phyloP scores from a whole-genome alignment of 2,888 invertebrate species.

The Phalera bucephala region DNA sequence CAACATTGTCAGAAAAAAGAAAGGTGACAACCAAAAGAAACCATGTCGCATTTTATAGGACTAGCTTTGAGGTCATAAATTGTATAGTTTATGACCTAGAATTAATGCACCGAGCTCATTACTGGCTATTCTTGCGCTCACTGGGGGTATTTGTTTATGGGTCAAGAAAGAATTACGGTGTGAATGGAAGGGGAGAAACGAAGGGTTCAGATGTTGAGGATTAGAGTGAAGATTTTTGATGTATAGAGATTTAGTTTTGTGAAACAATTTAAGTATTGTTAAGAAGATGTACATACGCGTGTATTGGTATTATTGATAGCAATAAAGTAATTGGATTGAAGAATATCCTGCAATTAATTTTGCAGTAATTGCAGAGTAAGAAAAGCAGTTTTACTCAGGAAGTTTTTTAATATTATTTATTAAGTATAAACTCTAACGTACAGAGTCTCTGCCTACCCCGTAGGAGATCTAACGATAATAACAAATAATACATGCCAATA shows the following conservation, averaged over 20 bases:
- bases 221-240: conserved; percentile 13
- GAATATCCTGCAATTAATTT: too few relatives aligned
- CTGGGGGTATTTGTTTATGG: conserved; percentile 69
- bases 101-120: conserved; percentile 77
- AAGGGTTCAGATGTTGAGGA: conserved; percentile 28
- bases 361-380: too few relatives aligned
- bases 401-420: too few relatives aligned
- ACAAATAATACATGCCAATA: too few relatives aligned
- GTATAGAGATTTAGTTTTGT: background rate
- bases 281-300: too few relatives aligned
- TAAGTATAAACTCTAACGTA: too few relatives aligned
- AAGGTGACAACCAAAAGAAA: conserved; percentile 57
- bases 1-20: conserved; percentile 64
- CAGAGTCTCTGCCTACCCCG: too few relatives aligned
- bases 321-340: too few relatives aligned
- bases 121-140: conserved; percentile 69
- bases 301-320: too few relatives aligned
- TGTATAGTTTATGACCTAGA: conserved; percentile 77
- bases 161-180: conserved; percentile 79
- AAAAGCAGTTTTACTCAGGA: too few relatives aligned
- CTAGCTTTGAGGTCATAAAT: conserved; percentile 68
- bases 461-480: too few relatives aligned
- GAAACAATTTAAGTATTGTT: too few relatives aligned
- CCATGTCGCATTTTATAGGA: conserved; percentile 78
- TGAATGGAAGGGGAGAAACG: conserved; percentile 51